These are phyloP conservation scores for Baronia brevicornis DNA, from an alignment of 2,888 invertebrate genomes.

Conservation along the genomic window DNA sequence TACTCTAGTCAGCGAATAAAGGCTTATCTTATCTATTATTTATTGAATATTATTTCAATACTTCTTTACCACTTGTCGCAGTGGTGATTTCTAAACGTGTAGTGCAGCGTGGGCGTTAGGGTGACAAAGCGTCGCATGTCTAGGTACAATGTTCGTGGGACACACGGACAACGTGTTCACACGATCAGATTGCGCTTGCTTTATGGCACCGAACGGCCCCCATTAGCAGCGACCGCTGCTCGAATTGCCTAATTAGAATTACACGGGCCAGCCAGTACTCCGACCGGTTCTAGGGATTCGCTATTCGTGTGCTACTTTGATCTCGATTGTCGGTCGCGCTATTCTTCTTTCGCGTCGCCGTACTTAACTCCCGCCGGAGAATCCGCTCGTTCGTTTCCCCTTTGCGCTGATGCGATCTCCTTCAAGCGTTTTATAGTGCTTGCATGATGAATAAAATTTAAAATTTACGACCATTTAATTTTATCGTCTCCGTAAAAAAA, in stretches of 20 bases:
- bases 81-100: slow-evolving; percentile 8
- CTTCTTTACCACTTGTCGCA: too few relatives aligned
- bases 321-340: slow-evolving; percentile 20
- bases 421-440: slow-evolving; percentile 13
- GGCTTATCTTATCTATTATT: too few relatives aligned
- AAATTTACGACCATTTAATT: slow-evolving; percentile 28
- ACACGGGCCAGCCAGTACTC: slow-evolving; percentile 38
- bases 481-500: slow-evolving; percentile 26
- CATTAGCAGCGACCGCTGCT: slow-evolving; percentile 59
- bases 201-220: slow-evolving; percentile 56
- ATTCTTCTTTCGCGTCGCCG: neutral
- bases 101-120: slow-evolving; percentile 45
- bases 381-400: neutral
- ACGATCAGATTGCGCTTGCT: slow-evolving; percentile 67
- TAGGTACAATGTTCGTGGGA: slow-evolving; percentile 50
- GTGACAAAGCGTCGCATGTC: slow-evolving; percentile 72
- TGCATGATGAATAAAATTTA: slow-evolving; percentile 24
- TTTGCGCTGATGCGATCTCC: slow-evolving; percentile 5
- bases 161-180: slow-evolving; percentile 62
- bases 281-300: slow-evolving; percentile 41
- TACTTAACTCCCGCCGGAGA: too few relatives aligned
- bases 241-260: slow-evolving; percentile 73
- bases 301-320: slow-evolving; percentile 18
- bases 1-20: too few relatives aligned
- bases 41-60: too few relatives aligned